Evolutionary conservation across 2,888 invertebrate species (phyloP).

Genomic region (Cataglyphis altisquamis): DNA sequence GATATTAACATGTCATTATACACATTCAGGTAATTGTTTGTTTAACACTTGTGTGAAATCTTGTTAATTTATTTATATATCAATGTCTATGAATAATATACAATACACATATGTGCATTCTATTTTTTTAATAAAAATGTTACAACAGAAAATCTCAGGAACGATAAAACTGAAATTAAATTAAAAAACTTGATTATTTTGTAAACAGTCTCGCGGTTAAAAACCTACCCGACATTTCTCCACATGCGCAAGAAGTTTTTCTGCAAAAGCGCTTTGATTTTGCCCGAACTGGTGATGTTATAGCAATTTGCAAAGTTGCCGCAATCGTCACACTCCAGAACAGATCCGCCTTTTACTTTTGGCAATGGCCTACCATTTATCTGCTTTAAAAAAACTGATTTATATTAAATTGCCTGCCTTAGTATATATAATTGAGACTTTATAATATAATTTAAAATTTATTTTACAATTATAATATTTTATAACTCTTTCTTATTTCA

Average conservation of each 20-base stretch:
- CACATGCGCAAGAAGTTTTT: constrained; percentile 97
- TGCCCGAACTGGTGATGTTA: constrained; percentile 93
- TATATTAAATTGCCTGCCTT: background rate
- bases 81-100: background rate
- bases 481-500: background rate
- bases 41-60: background rate
- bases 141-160: background rate
- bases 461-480: background rate
- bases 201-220: background rate
- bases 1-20: background rate
- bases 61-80: background rate
- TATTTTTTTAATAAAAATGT: background rate
- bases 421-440: background rate
- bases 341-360: constrained; percentile 85
- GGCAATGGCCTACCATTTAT: constrained; percentile 83
- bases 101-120: background rate
- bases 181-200: background rate
- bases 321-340: constrained; percentile 88
- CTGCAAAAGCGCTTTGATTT: constrained; percentile 93
- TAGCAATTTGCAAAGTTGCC: constrained; percentile 87
- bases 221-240: constrained; percentile 92
- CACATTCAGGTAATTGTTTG: background rate
- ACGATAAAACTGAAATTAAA: background rate
- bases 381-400: constrained; percentile 71
- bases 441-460: background rate